phyloP scores from a whole-genome alignment of 2,113 vertebrate species.

The Poicephalus meyeri region DNA sequence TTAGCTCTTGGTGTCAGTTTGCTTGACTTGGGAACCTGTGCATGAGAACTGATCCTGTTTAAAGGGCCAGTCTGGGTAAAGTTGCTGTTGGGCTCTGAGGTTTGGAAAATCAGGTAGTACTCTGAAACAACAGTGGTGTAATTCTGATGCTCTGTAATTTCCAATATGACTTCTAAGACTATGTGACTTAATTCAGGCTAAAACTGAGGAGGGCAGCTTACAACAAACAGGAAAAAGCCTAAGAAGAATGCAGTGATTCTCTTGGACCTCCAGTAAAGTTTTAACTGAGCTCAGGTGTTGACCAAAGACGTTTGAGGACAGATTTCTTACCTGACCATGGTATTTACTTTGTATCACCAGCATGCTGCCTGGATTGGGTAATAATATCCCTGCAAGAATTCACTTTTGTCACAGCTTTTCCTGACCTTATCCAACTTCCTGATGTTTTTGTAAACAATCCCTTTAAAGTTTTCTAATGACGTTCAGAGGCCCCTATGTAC shows the following conservation, averaged over 20 bases:
- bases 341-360: not conserved
- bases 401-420: not conserved
- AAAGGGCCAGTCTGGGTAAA: not conserved
- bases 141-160: not conserved
- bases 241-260: not conserved
- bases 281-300: not conserved
- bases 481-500: not conserved
- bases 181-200: not conserved
- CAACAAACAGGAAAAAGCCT: conserved; percentile 29
- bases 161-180: not conserved
- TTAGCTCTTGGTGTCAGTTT: too few species aligned
- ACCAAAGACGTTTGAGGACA: not conserved
- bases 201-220: not conserved
- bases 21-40: too few species aligned
- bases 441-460: not conserved
- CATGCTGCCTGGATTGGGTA: not conserved
- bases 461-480: not conserved
- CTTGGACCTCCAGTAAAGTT: not conserved
- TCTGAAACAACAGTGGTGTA: not conserved
- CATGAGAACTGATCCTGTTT: too few species aligned
- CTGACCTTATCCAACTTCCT: conserved; percentile 15
- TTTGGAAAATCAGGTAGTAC: not conserved
- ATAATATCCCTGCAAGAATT: not conserved
- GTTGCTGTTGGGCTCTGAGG: not conserved
- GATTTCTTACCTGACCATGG: not conserved